Conservation (phyloP, 2,888 invertebrate genomes). For the Cataglyphis altisquamis region DNA sequence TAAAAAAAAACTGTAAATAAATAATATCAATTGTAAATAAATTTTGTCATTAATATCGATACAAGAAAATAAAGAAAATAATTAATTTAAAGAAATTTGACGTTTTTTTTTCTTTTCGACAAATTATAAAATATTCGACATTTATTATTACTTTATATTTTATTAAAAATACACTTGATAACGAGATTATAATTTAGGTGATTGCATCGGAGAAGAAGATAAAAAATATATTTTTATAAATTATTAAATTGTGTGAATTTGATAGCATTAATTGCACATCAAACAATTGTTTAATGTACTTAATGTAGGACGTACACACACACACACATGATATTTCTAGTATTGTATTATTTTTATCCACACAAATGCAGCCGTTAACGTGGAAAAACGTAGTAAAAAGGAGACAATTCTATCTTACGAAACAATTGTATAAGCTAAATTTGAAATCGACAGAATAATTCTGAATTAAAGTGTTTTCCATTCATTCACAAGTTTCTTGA, state of each 20-base stretch:
- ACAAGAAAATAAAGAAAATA: background rate
- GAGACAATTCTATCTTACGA: background rate
- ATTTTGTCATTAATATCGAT: background rate
- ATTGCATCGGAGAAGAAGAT: background rate
- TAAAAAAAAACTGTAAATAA: background rate
- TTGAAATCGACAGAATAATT: background rate
- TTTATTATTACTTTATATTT: background rate
- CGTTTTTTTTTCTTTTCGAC: background rate
- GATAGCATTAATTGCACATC: background rate
- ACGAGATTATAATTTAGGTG: background rate
- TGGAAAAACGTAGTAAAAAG: background rate
- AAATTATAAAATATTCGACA: background rate
- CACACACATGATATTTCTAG: background rate
- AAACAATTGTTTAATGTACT: background rate
- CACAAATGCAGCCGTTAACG: background rate
- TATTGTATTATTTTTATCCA: background rate
- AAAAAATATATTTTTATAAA: background rate
- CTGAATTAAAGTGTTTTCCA: background rate
- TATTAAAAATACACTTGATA: slow-evolving; percentile 11
- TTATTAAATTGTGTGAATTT: slow-evolving; percentile 15
- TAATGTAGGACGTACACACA: background rate
- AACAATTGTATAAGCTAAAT: background rate
- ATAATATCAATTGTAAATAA: background rate
- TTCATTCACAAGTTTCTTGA: background rate
- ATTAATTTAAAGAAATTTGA: background rate